Base-by-base conservation (phyloP, 2,888 invertebrate species). In the Acleris cristana region DNA sequence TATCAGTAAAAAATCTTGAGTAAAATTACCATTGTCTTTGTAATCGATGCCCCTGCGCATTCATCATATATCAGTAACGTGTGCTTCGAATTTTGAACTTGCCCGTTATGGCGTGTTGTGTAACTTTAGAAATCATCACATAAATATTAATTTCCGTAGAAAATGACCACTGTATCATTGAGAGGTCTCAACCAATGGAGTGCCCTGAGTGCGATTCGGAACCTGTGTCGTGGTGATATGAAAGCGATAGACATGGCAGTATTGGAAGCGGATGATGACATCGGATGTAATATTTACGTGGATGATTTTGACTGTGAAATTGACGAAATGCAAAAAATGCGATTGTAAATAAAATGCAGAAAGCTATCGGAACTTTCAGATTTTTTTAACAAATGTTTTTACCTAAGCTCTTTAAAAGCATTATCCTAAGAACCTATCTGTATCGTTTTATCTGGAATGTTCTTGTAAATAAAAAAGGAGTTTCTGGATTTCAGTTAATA, bases 131-230 rank as follows among this genome's bases (percentile, higher is more conserved):
- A 82, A 80, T 74, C 76, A 78, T 72, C 71, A 69, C 71, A 79
- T 80, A 77, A 79, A 83, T 82, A 81, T 81, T 81, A 81, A 83
- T 81, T 81, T 80, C 75, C 75, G 75, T 81, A 75, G 75, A 79
- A 79, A 80, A 81, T 81, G 65, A 71, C 73, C 73, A 76, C 78
- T 78, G 76, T 71, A 75, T 78, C 80, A 79, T 80, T 82, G 77
- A 76, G 74, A 75, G 75, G 70, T 69, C 67, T 72, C 74, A 74
- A 72, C 77, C 79, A 78, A 79, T 79, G 73, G 76, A 76, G 74
- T 63, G 72, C 70, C 69, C 69, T 71, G 69, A 71, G 64, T 71
- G 69, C 72, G 73, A 69, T 70, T 74, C 61, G 57, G 57, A 67
- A 75, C 74, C 75, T 72, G 72, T 71, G 71, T 71, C 68, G 66